Evolutionary conservation across 2,888 invertebrate species (phyloP).

Genomic region (Cataglyphis cursor): DNA sequence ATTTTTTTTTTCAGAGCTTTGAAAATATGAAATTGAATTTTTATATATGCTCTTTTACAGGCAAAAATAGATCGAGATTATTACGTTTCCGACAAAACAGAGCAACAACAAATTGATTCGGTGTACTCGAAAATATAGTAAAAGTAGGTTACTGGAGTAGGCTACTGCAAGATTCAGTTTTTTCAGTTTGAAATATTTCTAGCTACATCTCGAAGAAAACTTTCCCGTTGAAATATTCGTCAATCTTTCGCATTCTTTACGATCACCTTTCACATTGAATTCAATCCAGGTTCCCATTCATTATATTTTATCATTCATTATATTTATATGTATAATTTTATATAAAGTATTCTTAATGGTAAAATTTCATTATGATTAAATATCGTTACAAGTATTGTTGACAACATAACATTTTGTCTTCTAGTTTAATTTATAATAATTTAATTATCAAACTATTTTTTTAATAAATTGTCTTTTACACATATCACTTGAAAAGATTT

Average conservation of each 20-base stretch:
- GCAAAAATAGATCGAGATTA: not conserved
- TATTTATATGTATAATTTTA: not conserved
- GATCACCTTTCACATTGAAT: not conserved
- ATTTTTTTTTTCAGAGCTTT: not conserved
- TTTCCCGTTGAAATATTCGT: slow-evolving; percentile 25
- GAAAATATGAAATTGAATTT: not conserved
- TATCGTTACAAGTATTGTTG: not conserved
- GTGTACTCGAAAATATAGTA: slow-evolving; percentile 31
- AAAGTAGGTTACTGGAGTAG: slow-evolving; percentile 48
- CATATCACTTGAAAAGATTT: not conserved
- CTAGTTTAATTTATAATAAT: not conserved
- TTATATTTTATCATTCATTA: not conserved
- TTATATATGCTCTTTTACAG: not conserved
- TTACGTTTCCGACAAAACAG: not conserved
- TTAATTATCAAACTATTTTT: not conserved
- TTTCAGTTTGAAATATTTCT: slow-evolving; percentile 25
- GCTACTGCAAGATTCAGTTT: slow-evolving; percentile 41
- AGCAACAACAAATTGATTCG: not conserved
- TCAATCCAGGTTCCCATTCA: not conserved
- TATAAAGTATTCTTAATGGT: not conserved
- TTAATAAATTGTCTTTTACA: not conserved
- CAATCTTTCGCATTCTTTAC: not conserved
- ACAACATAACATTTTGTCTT: not conserved
- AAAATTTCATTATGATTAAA: not conserved
- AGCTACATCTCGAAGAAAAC: not conserved